Base-by-base conservation (phyloP, 2,888 invertebrate species). In the Epirrhoe alternata region DNA sequence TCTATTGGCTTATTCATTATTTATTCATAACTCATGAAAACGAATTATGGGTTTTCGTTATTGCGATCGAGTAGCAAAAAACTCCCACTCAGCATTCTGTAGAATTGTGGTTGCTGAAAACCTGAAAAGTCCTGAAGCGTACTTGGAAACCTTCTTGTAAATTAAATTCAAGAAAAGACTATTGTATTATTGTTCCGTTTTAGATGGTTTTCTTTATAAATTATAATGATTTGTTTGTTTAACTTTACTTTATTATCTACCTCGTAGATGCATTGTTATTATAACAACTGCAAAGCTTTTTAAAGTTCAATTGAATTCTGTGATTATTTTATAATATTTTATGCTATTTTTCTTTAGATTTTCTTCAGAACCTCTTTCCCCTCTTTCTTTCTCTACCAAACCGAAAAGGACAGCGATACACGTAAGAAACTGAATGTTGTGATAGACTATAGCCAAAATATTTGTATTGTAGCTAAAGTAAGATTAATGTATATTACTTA, bases 401-500 rank as follows among this genome's bases (percentile, higher is more conserved):
- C 57, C 58, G 62, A 64, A 54, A 64, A 61, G 61, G 69, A 69
- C 70, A 70, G 71, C 65, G 61, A 65, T 61, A 67, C 70, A 59
- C 66, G 64, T 68, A 86, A 81, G 85, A 87, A 88, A 90, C 88
- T 92, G 84, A 90, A 92, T 92, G 92, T 92, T 92, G 92, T 92
- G 92, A 92, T 92, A 92, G 92, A 88, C 80, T 57, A 76, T 77
- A 78, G 78, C 80, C 82, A 82, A 86, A 84, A 67, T 85, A 82
- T 83, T 85, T 86, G 83, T 86, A 86, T 77, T 64, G 68, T 88
- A 87, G 82, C 73, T 69, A 71, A 62, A 61, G 4, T 87, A 85
- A 86, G 84, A 80, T 80, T 64, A 79, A 73, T 78, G 77, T 81
- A 81, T 76, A 77, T 73, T 78, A 86, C 78, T 84, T 89, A 88